A percentile compares a stretch with the other conserved stretches of the same genome.
phyloP scores from a whole-genome alignment of 2,888 invertebrate species.

The Emmelina monodactyla region DNA sequence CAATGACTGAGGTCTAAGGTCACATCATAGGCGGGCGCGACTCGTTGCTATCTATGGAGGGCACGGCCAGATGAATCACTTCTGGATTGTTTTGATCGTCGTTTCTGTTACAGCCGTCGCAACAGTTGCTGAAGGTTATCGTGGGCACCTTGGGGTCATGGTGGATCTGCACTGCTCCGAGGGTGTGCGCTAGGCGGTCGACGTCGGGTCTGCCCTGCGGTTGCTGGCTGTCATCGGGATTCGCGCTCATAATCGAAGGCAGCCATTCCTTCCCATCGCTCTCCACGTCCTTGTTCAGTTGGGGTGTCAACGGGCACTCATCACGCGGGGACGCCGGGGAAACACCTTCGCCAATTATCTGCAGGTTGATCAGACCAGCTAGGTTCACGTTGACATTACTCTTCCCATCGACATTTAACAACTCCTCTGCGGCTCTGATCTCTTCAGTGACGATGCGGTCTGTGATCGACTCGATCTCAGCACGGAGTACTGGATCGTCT shows the following conservation, averaged over 20 bases:
- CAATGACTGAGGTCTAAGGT: slow-evolving; percentile 21
- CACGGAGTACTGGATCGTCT: slow-evolving; percentile 41
- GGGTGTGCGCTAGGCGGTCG: slow-evolving; percentile 39
- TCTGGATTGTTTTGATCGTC: slow-evolving; percentile 38
- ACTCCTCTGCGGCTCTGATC: slow-evolving; percentile 23
- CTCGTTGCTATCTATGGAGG: slow-evolving; percentile 50
- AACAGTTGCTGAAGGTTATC: slow-evolving; percentile 60
- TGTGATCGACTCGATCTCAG: slow-evolving; percentile 43
- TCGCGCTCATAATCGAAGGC: slow-evolving; percentile 48
- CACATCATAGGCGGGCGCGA: slow-evolving; percentile 57
- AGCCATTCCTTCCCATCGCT: slow-evolving; percentile 55
- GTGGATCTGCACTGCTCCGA: slow-evolving; percentile 40
- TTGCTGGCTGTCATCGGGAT: slow-evolving; percentile 35
- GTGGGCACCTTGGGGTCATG: slow-evolving; percentile 47
- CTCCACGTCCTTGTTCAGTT: too few relatives aligned
- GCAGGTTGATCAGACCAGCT: slow-evolving; percentile 42
- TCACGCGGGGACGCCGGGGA: slow-evolving; percentile 31
- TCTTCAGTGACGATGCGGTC: slow-evolving; percentile 39
- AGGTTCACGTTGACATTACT: slow-evolving; percentile 54
- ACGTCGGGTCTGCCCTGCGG: slow-evolving; percentile 27
- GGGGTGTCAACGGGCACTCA: slow-evolving; percentile 31
- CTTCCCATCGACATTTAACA: slow-evolving; percentile 25
- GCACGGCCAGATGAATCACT: slow-evolving; percentile 49
- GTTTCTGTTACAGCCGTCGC: slow-evolving; percentile 35
- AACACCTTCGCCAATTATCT: slow-evolving; percentile 41